phyloP scores from a whole-genome alignment of 2,113 vertebrate genomes.

The Pavo muticus region DNA sequence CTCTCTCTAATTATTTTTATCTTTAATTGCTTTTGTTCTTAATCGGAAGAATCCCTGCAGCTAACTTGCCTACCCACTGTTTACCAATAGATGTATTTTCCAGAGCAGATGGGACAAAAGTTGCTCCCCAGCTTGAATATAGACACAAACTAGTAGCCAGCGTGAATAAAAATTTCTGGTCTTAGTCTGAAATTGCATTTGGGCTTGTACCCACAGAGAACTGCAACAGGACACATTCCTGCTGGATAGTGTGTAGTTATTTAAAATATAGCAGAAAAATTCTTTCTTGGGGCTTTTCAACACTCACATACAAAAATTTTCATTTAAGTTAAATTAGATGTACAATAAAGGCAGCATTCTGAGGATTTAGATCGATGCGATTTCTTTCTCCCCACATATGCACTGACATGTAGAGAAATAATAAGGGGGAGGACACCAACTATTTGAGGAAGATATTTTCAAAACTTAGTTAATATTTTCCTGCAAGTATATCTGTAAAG shows the following conservation, averaged over 20 bases:
- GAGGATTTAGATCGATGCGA: background rate
- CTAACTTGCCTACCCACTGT: background rate
- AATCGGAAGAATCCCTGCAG: background rate
- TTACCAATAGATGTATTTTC: background rate
- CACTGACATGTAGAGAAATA: background rate
- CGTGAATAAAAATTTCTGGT: background rate
- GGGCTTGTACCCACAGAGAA: background rate
- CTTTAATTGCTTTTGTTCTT: background rate
- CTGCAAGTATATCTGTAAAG: background rate
- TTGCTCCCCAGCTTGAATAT: background rate
- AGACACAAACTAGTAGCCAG: background rate
- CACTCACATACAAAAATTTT: background rate
- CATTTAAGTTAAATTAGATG: background rate
- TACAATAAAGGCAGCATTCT: background rate
- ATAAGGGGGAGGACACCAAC: background rate
- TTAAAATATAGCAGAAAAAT: background rate
- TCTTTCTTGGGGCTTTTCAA: background rate
- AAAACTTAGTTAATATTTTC: background rate
- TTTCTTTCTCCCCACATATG: fast-evolving
- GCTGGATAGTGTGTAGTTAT: background rate
- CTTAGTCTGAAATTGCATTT: background rate
- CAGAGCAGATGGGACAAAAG: background rate
- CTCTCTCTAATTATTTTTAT: background rate
- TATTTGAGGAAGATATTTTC: background rate
- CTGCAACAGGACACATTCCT: background rate